Percentiles rank a stretch among this genome's conserved stretches.
These are phyloP conservation scores for Stegodyphus mimosarum DNA, from an alignment of 1,140 invertebrate genomes.

Conservation along the genomic window DNA sequence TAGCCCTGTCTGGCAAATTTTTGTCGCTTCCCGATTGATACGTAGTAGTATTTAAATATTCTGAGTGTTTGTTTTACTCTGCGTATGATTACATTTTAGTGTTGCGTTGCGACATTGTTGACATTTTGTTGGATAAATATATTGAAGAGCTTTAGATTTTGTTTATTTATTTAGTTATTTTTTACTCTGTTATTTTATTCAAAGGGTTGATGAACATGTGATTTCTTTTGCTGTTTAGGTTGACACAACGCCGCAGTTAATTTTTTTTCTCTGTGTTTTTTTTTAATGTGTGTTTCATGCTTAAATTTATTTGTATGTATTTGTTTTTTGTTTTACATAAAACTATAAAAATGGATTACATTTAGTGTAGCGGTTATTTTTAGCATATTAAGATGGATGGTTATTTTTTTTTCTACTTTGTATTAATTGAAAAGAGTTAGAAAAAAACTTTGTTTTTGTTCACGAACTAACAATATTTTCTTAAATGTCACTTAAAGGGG, in stretches of 20 bases:
- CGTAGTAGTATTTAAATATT: conserved; percentile 42
- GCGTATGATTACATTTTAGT: conserved; percentile 11
- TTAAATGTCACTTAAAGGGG: too few relatives aligned
- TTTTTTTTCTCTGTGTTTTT: neutral
- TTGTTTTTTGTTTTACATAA: too few relatives aligned
- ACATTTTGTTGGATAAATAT: conserved; percentile 28
- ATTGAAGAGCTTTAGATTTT: neutral
- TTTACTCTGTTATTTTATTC: neutral
- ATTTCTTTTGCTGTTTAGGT: conserved; percentile 1
- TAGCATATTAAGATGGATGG: neutral
- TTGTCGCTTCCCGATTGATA: conserved; percentile 41
- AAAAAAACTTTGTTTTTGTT: too few relatives aligned
- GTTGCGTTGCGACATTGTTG: conserved; percentile 16
- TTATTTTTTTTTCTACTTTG: too few relatives aligned
- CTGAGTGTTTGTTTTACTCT: conserved; percentile 42
- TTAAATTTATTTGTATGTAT: neutral
- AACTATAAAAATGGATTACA: neutral
- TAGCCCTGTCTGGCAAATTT: conserved; percentile 51
- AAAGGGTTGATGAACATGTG: conserved; percentile 42
- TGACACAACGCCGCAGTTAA: neutral
- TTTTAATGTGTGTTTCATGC: neutral
- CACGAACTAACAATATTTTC: too few relatives aligned
- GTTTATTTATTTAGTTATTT: conserved; percentile 11
- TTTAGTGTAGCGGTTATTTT: neutral
- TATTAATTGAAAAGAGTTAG: too few relatives aligned